These are phyloP conservation scores for Spodoptera picta DNA, from an alignment of 2,888 invertebrate genomes.

Conservation along the genomic window DNA sequence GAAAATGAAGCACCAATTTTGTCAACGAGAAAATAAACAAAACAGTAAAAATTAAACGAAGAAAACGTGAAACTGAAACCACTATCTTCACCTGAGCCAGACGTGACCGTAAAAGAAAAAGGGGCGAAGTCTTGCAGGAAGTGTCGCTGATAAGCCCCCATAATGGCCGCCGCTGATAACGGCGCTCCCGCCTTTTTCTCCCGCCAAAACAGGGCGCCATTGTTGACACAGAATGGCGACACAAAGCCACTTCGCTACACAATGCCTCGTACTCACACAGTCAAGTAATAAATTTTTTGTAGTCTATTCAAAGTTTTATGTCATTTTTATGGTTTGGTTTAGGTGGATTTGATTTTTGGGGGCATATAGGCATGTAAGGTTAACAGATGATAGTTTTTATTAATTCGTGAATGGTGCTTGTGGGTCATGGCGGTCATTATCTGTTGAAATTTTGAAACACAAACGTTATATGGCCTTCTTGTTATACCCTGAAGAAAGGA, in stretches of 20 bases:
- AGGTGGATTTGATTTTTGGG: slow-evolving; percentile 57
- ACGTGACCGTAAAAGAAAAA: slow-evolving; percentile 88
- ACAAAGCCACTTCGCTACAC: slow-evolving; percentile 77
- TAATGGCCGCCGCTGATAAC: slow-evolving; percentile 87
- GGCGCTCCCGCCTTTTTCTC: slow-evolving; percentile 87
- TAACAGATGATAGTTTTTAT: slow-evolving; percentile 33
- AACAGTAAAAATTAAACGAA: slow-evolving; percentile 61
- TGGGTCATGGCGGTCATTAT: no score
- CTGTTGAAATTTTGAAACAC: no score
- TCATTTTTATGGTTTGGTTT: slow-evolving; percentile 63
- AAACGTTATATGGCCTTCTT: no score
- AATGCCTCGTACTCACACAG: slow-evolving; percentile 63
- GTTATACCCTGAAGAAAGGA: no score
- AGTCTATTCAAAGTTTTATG: slow-evolving; percentile 69
- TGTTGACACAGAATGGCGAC: slow-evolving; percentile 79
- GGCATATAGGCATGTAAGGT: slow-evolving; percentile 42
- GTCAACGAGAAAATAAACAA: slow-evolving; percentile 44
- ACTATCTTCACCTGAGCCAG: slow-evolving; percentile 77
- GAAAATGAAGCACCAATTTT: neutral
- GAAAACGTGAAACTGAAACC: slow-evolving; percentile 56
- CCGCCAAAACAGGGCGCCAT: slow-evolving; percentile 85
- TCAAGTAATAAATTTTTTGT: slow-evolving; percentile 77
- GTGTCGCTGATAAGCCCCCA: slow-evolving; percentile 85
- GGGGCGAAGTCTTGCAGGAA: slow-evolving; percentile 83
- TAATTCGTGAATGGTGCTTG: slow-evolving; percentile 7